Evolutionary conservation across 2,113 vertebrate species (phyloP).

Genomic region (Paracanthobrama guichenoti): DNA sequence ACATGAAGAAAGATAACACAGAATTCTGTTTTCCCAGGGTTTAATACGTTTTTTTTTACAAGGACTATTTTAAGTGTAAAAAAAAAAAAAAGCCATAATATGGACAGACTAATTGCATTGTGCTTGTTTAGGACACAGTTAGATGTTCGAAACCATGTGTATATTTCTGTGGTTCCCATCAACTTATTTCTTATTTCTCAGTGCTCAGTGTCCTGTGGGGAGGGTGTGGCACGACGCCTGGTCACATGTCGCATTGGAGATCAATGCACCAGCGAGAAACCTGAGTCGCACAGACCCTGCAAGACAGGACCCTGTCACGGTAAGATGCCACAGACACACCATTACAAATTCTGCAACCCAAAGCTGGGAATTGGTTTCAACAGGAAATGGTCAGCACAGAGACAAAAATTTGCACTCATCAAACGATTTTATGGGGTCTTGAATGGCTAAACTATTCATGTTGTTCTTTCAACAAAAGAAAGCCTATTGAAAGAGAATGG

Average conservation of each 20-base stretch:
- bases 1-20: no score
- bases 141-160: neutral
- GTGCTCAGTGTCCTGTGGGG: constrained; percentile 94
- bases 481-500: neutral
- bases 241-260: constrained; percentile 84
- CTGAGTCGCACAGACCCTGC: constrained; percentile 77
- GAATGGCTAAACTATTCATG: neutral
- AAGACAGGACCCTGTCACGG: constrained; percentile 83
- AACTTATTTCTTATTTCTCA: constrained; percentile 54
- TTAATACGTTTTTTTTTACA: no score
- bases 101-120: neutral
- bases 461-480: neutral
- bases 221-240: constrained; percentile 83
- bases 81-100: no score
- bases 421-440: neutral
- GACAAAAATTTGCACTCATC: neutral
- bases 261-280: constrained; percentile 84
- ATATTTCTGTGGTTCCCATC: neutral
- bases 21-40: no score
- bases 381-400: neutral
- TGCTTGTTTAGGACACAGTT: neutral
- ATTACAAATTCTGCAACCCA: neutral
- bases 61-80: no score
- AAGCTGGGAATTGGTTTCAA: neutral
- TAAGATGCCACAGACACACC: constrained; percentile 65